A percentile compares a stretch with the other conserved stretches of the same genome.
phyloP scores from a whole-genome alignment of 2,797 vertebrate genomes.

The Fundulus diaphanus region DNA sequence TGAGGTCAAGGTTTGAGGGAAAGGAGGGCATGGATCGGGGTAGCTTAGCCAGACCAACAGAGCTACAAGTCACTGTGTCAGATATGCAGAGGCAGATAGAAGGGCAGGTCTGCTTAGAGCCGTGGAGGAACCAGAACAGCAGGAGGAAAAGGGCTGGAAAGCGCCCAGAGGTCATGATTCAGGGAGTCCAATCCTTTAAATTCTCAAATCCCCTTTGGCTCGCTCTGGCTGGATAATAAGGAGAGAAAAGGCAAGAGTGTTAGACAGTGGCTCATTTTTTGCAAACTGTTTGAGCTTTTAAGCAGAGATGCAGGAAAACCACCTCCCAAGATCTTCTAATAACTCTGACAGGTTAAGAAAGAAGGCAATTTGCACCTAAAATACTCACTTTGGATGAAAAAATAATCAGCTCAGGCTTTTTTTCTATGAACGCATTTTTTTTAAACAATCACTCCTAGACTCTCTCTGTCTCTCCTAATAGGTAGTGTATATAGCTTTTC shows the following conservation, averaged over 20 bases:
- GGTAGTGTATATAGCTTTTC: not conserved
- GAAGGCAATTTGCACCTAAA: not conserved
- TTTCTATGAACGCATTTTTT: not conserved
- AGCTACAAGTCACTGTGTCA: slow-evolving; percentile 90
- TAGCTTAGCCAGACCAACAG: slow-evolving; percentile 74
- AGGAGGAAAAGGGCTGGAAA: slow-evolving; percentile 58
- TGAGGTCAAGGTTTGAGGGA: slow-evolving; percentile 86
- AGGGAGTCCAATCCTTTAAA: slow-evolving; percentile 28
- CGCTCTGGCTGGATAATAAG: slow-evolving; percentile 46
- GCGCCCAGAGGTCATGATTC: slow-evolving; percentile 66
- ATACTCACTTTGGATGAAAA: slow-evolving; percentile 12
- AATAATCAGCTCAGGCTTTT: not conserved
- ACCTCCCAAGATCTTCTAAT: slow-evolving; percentile 5
- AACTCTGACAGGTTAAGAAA: slow-evolving; percentile 22
- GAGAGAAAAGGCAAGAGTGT: slow-evolving; percentile 37
- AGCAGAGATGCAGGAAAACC: slow-evolving; percentile 18
- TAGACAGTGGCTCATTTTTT: slow-evolving; percentile 27
- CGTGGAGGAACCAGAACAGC: slow-evolving; percentile 61
- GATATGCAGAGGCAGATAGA: slow-evolving; percentile 87
- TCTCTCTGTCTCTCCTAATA: not conserved
- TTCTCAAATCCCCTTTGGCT: slow-evolving; percentile 27
- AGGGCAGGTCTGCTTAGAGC: slow-evolving; percentile 78
- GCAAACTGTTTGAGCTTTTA: slow-evolving; percentile 19
- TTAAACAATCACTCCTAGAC: not conserved
- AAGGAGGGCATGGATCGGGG: slow-evolving; percentile 80